These are phyloP conservation scores for Lasioglossum lativentre DNA, from an alignment of 2,888 invertebrate genomes.

Conservation along the genomic window DNA sequence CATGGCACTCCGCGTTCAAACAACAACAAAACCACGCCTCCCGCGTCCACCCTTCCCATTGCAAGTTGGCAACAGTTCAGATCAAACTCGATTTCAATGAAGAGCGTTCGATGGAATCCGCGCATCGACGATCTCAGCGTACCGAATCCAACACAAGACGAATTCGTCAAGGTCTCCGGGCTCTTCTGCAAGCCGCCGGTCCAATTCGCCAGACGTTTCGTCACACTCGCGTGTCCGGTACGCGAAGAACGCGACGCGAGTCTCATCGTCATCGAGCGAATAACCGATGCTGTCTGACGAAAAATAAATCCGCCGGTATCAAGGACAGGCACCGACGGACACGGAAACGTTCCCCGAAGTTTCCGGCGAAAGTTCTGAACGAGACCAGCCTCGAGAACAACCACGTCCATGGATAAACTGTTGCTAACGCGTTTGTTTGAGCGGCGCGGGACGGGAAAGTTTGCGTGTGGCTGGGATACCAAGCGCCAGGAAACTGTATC, in stretches of 20 bases:
- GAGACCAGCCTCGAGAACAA: background rate
- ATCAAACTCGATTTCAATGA: background rate
- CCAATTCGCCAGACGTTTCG: slow-evolving; percentile 30
- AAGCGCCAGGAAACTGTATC: background rate
- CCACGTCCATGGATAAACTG: background rate
- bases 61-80: background rate
- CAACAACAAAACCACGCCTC: background rate
- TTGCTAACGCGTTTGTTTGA: slow-evolving; percentile 5
- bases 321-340: background rate
- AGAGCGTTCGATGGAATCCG: background rate
- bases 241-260: slow-evolving; percentile 16
- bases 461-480: slow-evolving; percentile 2
- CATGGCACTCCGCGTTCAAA: background rate
- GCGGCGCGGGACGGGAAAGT: background rate
- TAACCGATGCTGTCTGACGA: background rate
- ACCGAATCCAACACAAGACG: background rate
- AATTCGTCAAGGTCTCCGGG: background rate
- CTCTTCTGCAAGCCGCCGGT: background rate
- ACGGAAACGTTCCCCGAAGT: slow-evolving; percentile 2
- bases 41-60: background rate
- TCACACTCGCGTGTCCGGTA: slow-evolving; percentile 48
- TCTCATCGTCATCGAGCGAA: background rate
- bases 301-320: slow-evolving; percentile 18
- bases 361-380: slow-evolving; percentile 1
- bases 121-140: background rate